Base-by-base conservation (phyloP, 2,797 vertebrate genomes). In the Bradypodion pumilum region DNA sequence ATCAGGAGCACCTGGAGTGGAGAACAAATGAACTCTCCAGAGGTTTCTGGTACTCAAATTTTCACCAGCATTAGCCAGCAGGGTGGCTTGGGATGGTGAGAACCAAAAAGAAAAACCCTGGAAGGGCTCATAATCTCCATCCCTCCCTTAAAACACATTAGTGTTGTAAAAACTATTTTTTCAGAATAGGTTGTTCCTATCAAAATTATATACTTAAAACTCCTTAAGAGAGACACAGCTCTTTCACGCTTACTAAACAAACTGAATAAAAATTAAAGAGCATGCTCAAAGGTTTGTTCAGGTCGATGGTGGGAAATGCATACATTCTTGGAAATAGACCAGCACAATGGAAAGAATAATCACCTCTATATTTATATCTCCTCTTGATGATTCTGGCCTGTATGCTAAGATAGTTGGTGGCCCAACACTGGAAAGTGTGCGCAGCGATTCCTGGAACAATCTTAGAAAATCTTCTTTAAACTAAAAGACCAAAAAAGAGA, bases 331-430 rank as follows among this genome's bases (percentile, higher is more conserved):
- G 35, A 1, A 13, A 68, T 62, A 32, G 74, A 25, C 37, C 25
- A 63, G 35, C 49, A 5, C 70, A 27, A 35, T 1, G 49, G 37
- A 4, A 63, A 49, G 69, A 82, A 76, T 72, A 80, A 56, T 93
- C 74, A 95, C 95, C 94, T 91, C 42, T 0, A 85, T 62, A 2
- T 5, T 35, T 21, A 81, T 1, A 63, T 27, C 62, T 40, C 79
- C 35, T 72, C 59, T 63, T 29, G 78, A 44, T 0, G 9, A 77
- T 49, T 95, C 94, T 0, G 76, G 83, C 78, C 89, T 95, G 84
- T 94, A 95, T 6, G 94, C 90, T 87, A 96, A 83, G 8, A 96
- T 88, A 15, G 94, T 4, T 0, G 95, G 96, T 2, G 87, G 93
- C 1, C 96, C 95, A 0, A 95, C 7, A 2, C 90, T 93, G n/a